Conservation (phyloP, 2,888 invertebrate genomes). For the Hypomecis punctinalis region DNA sequence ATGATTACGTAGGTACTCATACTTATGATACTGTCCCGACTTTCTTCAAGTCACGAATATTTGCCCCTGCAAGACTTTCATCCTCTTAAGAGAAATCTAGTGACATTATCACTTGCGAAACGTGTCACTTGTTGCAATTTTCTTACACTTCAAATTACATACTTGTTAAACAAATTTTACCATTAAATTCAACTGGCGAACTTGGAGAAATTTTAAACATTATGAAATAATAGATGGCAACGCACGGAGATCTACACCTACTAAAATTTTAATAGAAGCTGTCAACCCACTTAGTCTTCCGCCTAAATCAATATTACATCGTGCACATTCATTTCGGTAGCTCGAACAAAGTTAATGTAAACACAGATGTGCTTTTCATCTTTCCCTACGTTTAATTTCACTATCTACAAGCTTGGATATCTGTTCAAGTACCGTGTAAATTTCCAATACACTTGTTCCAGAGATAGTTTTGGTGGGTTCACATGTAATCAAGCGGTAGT, state of each 20-base stretch:
- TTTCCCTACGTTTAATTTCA: slow-evolving; percentile 29
- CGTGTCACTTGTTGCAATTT: slow-evolving; percentile 25
- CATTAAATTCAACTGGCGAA: slow-evolving; percentile 2
- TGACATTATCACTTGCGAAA: slow-evolving; percentile 25
- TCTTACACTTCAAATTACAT: slow-evolving; percentile 15
- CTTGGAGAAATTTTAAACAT: slow-evolving; percentile 7
- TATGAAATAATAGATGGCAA: slow-evolving; percentile 14
- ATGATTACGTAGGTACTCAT: neutral
- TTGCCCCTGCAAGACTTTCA: slow-evolving; percentile 18
- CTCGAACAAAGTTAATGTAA: slow-evolving; percentile 24
- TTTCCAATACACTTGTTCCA: slow-evolving; percentile 67
- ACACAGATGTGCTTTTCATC: slow-evolving; percentile 35
- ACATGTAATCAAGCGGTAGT: slow-evolving; percentile 61
- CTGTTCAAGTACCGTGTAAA: slow-evolving; percentile 63
- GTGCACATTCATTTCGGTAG: slow-evolving; percentile 15
- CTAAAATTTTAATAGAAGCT: slow-evolving; percentile 15
- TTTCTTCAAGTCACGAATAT: slow-evolving; percentile 27
- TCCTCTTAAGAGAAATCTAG: slow-evolving; percentile 22
- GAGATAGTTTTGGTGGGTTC: slow-evolving; percentile 62
- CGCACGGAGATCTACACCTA: neutral
- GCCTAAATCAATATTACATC: slow-evolving; percentile 23
- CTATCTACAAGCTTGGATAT: slow-evolving; percentile 41
- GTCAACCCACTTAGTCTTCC: slow-evolving; percentile 15
- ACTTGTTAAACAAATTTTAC: slow-evolving; percentile 10
- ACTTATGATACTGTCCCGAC: neutral